Percentiles rank a stretch among this genome's conserved stretches.
phyloP scores from a whole-genome alignment of 2,888 invertebrate species.

The Drosophila aldrichi region DNA sequence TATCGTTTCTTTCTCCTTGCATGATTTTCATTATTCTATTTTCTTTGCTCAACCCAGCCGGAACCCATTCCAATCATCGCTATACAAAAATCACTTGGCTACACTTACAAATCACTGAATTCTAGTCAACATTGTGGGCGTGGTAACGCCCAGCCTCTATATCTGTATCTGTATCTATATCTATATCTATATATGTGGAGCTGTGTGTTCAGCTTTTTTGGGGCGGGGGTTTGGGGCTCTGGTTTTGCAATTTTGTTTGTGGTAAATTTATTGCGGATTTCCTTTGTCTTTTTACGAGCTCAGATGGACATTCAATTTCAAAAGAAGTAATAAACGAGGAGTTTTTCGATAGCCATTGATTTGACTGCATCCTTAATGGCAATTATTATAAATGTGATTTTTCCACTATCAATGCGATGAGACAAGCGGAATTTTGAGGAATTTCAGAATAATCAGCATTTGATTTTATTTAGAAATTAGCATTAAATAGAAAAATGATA shows the following conservation, averaged over 20 bases:
- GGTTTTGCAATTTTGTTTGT: conserved; percentile 64
- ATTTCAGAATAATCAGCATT: not conserved
- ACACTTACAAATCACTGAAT: conserved; percentile 77
- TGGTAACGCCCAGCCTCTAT: conserved; percentile 54
- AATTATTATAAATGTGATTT: conserved; percentile 28
- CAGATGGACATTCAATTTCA: conserved; percentile 37
- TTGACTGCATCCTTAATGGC: conserved; percentile 35
- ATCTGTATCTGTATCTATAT: not conserved
- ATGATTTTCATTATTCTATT: conserved; percentile 75
- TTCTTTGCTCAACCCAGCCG: conserved; percentile 40
- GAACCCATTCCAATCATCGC: conserved; percentile 13
- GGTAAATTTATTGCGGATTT: conserved; percentile 74
- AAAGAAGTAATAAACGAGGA: conserved; percentile 40
- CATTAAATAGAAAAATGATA: not conserved
- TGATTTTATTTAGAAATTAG: not conserved
- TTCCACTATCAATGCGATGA: not conserved
- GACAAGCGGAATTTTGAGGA: not conserved
- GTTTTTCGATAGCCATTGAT: conserved; percentile 35
- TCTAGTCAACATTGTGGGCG: conserved; percentile 67
- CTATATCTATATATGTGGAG: not conserved
- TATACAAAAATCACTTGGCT: conserved; percentile 48
- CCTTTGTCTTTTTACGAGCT: conserved; percentile 68
- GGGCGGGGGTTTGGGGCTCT: conserved; percentile 25
- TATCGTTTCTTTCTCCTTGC: conserved; percentile 68
- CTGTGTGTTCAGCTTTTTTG: conserved; percentile 26